Evolutionary conservation across 2,113 vertebrate species (phyloP).

Genomic region (Opisthocomus hoazin): DNA sequence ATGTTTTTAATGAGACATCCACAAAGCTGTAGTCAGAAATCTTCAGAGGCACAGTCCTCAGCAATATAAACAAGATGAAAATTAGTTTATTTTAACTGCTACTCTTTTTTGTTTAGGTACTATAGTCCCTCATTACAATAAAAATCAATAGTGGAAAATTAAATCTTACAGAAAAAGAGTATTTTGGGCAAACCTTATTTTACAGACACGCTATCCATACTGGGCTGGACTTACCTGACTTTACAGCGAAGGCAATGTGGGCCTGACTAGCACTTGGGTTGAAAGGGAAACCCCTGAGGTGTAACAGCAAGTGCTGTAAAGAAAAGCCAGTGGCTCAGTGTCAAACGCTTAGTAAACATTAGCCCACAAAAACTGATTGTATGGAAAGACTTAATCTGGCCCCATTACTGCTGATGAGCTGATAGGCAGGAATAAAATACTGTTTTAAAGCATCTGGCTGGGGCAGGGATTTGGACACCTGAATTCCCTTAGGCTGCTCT

Average conservation of each 20-base stretch:
- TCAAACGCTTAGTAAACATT: constrained; percentile 16
- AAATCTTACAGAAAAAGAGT: neutral
- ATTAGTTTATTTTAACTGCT: neutral
- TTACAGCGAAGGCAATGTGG: neutral
- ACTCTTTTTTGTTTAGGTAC: neutral
- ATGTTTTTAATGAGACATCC: constrained; percentile 23
- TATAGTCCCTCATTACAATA: neutral
- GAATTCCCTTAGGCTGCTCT: constrained; percentile 26
- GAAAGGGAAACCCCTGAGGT: neutral
- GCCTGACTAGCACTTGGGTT: neutral
- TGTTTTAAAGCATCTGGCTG: constrained; percentile 9
- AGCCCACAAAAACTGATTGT: neutral
- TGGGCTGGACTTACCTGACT: neutral
- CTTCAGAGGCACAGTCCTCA: neutral
- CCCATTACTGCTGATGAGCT: neutral
- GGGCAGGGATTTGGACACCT: constrained; percentile 11
- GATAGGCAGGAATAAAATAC: constrained; percentile 35
- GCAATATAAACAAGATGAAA: neutral
- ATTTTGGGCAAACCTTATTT: neutral
- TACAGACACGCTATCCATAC: neutral
- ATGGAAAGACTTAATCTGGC: constrained; percentile 21
- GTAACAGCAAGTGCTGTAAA: neutral
- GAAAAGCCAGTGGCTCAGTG: neutral
- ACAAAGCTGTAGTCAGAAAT: neutral
- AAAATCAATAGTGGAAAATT: neutral